Base-by-base conservation (phyloP, 2,888 invertebrate genomes). In the Lamellibrachia columna region DNA sequence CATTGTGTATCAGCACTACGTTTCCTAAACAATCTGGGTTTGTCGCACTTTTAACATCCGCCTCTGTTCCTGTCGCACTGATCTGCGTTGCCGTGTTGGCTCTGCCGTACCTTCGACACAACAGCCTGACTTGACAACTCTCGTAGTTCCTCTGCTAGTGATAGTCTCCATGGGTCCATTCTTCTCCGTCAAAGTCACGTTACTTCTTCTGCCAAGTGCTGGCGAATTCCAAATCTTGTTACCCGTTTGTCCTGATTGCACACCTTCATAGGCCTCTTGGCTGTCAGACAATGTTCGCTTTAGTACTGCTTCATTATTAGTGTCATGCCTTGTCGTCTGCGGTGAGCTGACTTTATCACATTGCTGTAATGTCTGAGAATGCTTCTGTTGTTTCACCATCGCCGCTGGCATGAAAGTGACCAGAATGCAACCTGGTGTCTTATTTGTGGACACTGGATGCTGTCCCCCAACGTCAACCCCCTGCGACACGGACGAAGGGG, bases 41-140 rank as follows among this genome's bases (percentile, higher is more conserved):
- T 75, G 75, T 22, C 75, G 75, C 75, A n/a, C n/a, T 75, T 75
- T 75, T 75, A 75, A 22, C 75, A 75, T 75, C 75, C 75, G 75
- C 22, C 75, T 75, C 6, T 75, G 75, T 75, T 75, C 75, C 75
- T 75, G 75, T 75, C 75, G 75, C 75, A 75, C 22, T 22, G 75
- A 75, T n/a, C 75, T 75, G 22, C 75, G 75, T 22, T 11, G 22
- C 75, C 15, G 75, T 75, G 75, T 75, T 6, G 22, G n/a, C 75
- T 75, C 22, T 75, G 15, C 75, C 6, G 22, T 22, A 15, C 22
- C 75, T 6, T 75, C 75, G 60, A 60, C 15, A 15, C 60, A 11
- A 60, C 60, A 15, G 22, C 75, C n/a, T 15, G 75, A 75, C 75
- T 22, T 75, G 75, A 22, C n/a, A 2, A 75, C 11, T 6, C 22